phyloP scores from a whole-genome alignment of 2,797 vertebrate species.

The Platalea minor region DNA sequence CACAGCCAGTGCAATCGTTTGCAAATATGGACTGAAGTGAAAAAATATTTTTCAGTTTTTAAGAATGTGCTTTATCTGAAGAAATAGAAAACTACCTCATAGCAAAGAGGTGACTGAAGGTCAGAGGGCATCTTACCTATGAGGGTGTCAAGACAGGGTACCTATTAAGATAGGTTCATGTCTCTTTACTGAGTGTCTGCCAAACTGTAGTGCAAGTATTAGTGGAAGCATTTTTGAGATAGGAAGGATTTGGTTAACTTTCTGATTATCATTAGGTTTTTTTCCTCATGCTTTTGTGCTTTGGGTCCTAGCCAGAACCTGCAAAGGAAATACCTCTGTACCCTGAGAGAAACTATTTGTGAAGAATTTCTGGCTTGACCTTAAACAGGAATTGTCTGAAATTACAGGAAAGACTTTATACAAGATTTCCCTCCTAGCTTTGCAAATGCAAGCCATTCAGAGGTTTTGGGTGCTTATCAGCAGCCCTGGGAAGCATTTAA shows the following conservation, averaged over 20 bases:
- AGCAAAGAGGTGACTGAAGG: neutral
- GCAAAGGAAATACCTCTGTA: slow-evolving; percentile 60
- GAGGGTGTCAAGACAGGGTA: neutral
- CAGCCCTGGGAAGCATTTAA: neutral
- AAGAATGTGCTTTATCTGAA: neutral
- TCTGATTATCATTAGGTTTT: neutral
- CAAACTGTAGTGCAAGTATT: neutral
- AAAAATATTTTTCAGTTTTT: neutral
- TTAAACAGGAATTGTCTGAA: slow-evolving; percentile 68
- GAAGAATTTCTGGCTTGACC: slow-evolving; percentile 63
- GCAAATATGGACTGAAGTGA: neutral
- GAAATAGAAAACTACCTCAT: neutral
- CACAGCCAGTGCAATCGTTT: neutral
- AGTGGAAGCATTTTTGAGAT: neutral
- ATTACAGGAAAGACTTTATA: slow-evolving; percentile 62
- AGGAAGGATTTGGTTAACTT: slow-evolving; percentile 15
- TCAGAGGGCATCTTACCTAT: neutral
- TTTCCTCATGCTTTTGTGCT: neutral
- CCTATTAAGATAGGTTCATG: neutral
- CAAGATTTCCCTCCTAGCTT: slow-evolving; percentile 43
- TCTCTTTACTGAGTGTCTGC: neutral
- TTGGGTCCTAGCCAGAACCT: slow-evolving; percentile 41
- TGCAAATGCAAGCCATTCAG: slow-evolving; percentile 40
- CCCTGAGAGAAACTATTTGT: slow-evolving; percentile 49
- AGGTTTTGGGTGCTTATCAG: slow-evolving; percentile 52